Conservation (phyloP, 2,888 invertebrate species). For the Meandrusa payeni region DNA sequence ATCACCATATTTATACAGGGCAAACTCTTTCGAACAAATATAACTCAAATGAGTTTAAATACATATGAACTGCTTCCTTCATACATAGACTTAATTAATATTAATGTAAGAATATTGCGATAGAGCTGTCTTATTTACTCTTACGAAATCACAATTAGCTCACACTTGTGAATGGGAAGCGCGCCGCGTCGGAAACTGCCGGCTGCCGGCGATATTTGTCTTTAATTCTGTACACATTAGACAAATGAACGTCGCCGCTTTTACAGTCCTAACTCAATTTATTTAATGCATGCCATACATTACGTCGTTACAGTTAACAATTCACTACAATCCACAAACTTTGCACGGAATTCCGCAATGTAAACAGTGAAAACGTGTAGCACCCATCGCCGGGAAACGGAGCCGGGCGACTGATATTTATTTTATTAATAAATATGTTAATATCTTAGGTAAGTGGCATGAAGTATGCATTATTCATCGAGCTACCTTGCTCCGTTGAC, state of each 20-base stretch:
- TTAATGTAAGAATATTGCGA: too few relatives aligned
- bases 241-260: conserved; percentile 67
- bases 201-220: conserved; percentile 49
- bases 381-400: conserved; percentile 45
- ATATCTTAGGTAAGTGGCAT: conserved; percentile 73
- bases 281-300: conserved; percentile 78
- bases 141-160: neutral
- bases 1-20: too few relatives aligned
- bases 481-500: conserved; percentile 73
- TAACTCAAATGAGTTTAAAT: too few relatives aligned
- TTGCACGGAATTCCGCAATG: conserved; percentile 47
- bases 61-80: too few relatives aligned
- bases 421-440: conserved; percentile 81
- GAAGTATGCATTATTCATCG: conserved; percentile 74
- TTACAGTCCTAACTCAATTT: conserved; percentile 68
- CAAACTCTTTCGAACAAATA: too few relatives aligned
- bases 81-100: too few relatives aligned
- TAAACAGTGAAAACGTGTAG: conserved; percentile 49
- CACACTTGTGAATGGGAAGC: conserved; percentile 23
- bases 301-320: conserved; percentile 66
- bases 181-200: conserved; percentile 11
- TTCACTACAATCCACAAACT: conserved; percentile 60
- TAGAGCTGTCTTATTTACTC: too few relatives aligned
- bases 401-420: conserved; percentile 65
- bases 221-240: conserved; percentile 70